phyloP scores from a whole-genome alignment of 2,113 vertebrate species.

The Mormyrus lacerda region DNA sequence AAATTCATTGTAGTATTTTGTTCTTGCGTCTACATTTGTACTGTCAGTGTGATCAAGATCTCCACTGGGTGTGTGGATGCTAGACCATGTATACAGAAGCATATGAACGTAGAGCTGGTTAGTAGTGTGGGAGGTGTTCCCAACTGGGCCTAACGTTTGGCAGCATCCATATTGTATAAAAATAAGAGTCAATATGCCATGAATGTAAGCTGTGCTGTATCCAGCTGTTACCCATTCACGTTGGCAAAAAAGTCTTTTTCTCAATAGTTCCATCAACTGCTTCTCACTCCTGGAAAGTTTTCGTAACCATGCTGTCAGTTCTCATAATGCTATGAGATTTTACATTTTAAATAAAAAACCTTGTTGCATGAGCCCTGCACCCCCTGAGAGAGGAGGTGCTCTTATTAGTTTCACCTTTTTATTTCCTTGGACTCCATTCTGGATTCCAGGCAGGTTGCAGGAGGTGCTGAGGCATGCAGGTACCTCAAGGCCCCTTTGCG shows the following conservation, averaged over 20 bases:
- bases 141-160: background rate
- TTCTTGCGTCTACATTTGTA: background rate
- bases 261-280: background rate
- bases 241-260: background rate
- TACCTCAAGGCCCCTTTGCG: background rate
- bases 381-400: no score
- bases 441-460: background rate
- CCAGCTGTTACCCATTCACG: background rate
- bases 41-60: background rate
- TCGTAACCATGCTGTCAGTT: background rate
- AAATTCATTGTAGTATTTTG: background rate
- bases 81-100: background rate
- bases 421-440: background rate
- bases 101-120: background rate
- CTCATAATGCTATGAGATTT: background rate
- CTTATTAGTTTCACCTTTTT: conserved; percentile 19
- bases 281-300: background rate
- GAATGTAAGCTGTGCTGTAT: background rate
- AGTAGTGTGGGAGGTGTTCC: background rate
- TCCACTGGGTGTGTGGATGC: background rate
- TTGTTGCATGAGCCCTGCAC: background rate
- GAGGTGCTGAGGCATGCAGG: background rate
- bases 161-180: background rate
- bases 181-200: background rate
- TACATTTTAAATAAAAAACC: conserved; percentile 5